These are phyloP conservation scores for Conops quadrifasciatus DNA, from an alignment of 2,888 invertebrate genomes.

Conservation along the genomic window DNA sequence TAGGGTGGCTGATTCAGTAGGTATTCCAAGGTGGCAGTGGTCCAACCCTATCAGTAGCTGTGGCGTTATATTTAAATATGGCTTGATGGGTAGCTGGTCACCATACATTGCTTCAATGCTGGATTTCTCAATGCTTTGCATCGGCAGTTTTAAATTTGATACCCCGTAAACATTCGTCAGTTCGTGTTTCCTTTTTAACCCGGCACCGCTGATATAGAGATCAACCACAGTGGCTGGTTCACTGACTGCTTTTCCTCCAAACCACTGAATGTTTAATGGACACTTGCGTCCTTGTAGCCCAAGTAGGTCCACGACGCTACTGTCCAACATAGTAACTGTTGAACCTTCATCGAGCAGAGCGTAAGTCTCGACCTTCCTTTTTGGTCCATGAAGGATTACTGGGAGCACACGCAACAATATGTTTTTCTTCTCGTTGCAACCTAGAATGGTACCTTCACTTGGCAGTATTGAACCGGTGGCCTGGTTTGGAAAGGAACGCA, in stretches of 20 bases:
- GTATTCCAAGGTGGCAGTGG: slow-evolving; percentile 4
- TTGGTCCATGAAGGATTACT: slow-evolving; percentile 22
- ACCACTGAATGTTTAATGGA: too few relatives aligned
- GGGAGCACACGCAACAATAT: slow-evolving; percentile 25
- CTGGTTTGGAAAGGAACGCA: too few relatives aligned
- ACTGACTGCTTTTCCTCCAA: too few relatives aligned
- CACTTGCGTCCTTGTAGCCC: slow-evolving; percentile 37
- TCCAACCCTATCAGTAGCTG: slow-evolving; percentile 8
- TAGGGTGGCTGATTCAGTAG: neutral
- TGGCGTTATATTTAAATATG: slow-evolving; percentile 8
- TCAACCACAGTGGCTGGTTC: too few relatives aligned
- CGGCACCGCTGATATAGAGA: too few relatives aligned
- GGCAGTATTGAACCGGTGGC: too few relatives aligned
- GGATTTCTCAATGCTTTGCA: neutral
- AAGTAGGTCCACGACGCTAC: slow-evolving; percentile 31
- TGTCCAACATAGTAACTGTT: slow-evolving; percentile 37
- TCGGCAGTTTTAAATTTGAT: slow-evolving; percentile 2
- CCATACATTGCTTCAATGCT: neutral
- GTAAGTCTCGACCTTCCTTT: slow-evolving; percentile 30
- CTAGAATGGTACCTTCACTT: neutral
- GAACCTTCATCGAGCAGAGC: neutral
- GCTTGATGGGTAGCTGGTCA: neutral
- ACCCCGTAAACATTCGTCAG: slow-evolving; percentile 3
- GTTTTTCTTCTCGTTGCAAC: neutral
- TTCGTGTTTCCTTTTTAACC: too few relatives aligned